Conservation (phyloP, 2,797 vertebrate genomes). For the Anabacerthia variegaticeps region DNA sequence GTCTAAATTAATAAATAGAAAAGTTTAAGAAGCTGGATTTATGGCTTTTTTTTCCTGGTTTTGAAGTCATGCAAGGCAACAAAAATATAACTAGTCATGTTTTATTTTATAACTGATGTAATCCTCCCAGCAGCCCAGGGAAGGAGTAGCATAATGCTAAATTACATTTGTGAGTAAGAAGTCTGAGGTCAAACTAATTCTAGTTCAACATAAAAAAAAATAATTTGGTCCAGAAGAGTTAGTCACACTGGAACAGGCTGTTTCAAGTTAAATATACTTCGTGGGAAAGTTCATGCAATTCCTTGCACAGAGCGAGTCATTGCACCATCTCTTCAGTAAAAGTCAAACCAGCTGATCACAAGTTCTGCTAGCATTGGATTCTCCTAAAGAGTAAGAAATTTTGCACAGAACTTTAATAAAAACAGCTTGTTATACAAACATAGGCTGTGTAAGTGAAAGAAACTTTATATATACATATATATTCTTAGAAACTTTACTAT, state of each 20-base stretch:
- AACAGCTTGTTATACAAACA: neutral
- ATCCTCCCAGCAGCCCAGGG: neutral
- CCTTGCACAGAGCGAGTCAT: neutral
- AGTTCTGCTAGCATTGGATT: neutral
- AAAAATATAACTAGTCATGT: neutral
- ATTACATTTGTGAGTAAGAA: neutral
- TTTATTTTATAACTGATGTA: neutral
- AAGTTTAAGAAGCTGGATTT: neutral
- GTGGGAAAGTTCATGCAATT: neutral
- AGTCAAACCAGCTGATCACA: neutral
- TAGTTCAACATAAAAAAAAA: neutral
- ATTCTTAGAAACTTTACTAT: neutral
- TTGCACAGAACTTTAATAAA: neutral
- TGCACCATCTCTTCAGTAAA: neutral
- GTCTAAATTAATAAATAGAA: neutral
- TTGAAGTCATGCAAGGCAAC: neutral
- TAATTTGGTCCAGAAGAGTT: neutral
- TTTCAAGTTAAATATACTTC: neutral
- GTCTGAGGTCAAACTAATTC: conserved; percentile 13
- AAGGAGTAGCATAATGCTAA: neutral
- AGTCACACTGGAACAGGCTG: neutral
- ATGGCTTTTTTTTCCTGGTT: neutral
- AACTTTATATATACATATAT: neutral
- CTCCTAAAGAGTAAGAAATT: neutral
- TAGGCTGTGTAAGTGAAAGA: neutral